phyloP scores from a whole-genome alignment of 2,797 vertebrate genomes.

The Enteromius anoplus region DNA sequence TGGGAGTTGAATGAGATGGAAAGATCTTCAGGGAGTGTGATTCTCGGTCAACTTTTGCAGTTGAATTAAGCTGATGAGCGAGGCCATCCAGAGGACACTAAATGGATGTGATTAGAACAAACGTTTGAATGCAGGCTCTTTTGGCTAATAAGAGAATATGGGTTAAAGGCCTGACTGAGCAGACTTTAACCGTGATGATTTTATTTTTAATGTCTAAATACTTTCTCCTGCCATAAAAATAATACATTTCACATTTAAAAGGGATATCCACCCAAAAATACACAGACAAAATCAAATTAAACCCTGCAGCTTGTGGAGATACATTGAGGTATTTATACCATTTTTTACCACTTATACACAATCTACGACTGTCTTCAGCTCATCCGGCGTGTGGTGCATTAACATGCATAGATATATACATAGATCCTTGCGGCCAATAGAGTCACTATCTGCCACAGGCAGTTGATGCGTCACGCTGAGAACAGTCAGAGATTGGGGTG shows the following conservation, averaged over 20 bases:
- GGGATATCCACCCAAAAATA: no score
- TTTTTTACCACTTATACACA: no score
- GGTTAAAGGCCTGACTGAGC: neutral
- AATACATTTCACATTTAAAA: neutral
- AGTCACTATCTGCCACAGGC: no score
- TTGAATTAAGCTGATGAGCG: constrained; percentile 32
- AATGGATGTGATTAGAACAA: neutral
- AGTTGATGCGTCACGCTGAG: no score
- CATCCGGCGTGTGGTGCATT: no score
- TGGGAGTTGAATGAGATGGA: constrained; percentile 24
- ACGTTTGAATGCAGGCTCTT: neutral
- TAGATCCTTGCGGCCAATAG: no score
- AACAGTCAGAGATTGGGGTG: no score
- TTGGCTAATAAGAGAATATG: neutral
- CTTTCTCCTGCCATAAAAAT: neutral
- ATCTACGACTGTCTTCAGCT: no score
- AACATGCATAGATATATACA: no score
- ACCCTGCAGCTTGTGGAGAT: no score
- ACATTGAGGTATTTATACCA: no score
- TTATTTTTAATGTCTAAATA: neutral
- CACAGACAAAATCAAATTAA: no score
- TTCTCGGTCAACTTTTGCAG: constrained; percentile 2
- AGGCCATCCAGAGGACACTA: constrained; percentile 17
- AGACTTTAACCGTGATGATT: neutral
- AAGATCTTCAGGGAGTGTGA: constrained; percentile 25